These are phyloP conservation scores for Apostichopus parvimensis DNA, from an alignment of 35 echinoderm and acorn worm genomes.

Conservation along the genomic window DNA sequence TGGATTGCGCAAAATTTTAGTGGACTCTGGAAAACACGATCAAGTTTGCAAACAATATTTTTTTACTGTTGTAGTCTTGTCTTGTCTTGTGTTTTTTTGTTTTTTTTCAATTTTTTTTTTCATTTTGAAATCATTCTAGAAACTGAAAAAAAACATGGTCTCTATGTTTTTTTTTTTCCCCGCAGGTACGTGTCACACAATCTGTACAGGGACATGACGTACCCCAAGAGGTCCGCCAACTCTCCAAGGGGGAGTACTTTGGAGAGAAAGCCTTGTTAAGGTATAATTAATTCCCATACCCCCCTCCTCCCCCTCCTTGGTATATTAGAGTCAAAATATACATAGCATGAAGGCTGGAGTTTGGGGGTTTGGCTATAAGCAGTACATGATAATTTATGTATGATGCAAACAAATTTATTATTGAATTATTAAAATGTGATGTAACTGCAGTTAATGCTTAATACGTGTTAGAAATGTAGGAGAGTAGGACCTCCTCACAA, in stretches of 20 bases:
- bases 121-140: background rate
- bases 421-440: too few species aligned
- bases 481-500: too few species aligned
- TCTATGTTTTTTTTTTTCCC: constrained; percentile 11
- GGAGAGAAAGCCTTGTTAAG: constrained; percentile 88
- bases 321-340: too few species aligned
- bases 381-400: too few species aligned
- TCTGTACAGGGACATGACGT: constrained; percentile 62
- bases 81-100: background rate
- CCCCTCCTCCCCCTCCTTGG: too few species aligned
- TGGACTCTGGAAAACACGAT: too few species aligned
- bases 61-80: background rate
- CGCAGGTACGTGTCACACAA: constrained; percentile 83
- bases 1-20: too few species aligned
- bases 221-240: constrained; percentile 77
- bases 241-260: constrained; percentile 81
- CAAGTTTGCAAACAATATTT: background rate
- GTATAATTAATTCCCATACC: background rate
- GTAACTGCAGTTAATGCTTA: too few species aligned
- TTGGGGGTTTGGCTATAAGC: too few species aligned
- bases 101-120: background rate
- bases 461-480: too few species aligned
- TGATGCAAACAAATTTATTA: too few species aligned
- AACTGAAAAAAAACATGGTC: background rate
- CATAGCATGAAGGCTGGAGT: too few species aligned